These are phyloP conservation scores for Camponotus vicinus DNA, from an alignment of 1,140 invertebrate genomes.

Conservation along the genomic window DNA sequence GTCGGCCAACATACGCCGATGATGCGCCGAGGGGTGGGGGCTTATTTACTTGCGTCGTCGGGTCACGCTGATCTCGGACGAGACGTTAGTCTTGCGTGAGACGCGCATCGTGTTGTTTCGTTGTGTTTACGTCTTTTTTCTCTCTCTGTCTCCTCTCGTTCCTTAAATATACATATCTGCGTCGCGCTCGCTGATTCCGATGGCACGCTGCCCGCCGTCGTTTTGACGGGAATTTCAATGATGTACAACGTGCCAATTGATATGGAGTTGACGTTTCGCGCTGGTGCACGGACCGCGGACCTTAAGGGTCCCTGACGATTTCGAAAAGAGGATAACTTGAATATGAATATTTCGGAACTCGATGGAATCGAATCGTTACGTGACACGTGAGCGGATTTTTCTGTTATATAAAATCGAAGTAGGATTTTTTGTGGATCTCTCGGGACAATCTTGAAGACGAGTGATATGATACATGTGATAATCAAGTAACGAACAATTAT, in stretches of 20 bases:
- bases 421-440: neutral
- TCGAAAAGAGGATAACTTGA: neutral
- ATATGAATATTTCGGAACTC: neutral
- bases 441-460: neutral
- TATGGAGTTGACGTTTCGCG: neutral
- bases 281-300: no score
- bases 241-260: neutral
- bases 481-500: neutral
- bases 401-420: neutral
- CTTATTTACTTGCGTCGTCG: slow-evolving; percentile 76
- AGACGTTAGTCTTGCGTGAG: slow-evolving; percentile 71
- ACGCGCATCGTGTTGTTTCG: slow-evolving; percentile 54
- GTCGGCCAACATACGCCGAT: neutral
- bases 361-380: neutral
- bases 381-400: neutral
- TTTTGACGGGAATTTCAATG: neutral
- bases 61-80: slow-evolving; percentile 62
- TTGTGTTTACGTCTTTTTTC: neutral
- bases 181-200: no score
- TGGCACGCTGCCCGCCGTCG: neutral
- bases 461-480: neutral
- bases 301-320: neutral
- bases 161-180: neutral
- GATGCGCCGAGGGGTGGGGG: slow-evolving; percentile 66
- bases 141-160: neutral